Evolutionary conservation across 2,113 vertebrate genomes (phyloP), one percentile per base, ranked within the genome.

Genomic region (Steatornis caripensis): DNA sequence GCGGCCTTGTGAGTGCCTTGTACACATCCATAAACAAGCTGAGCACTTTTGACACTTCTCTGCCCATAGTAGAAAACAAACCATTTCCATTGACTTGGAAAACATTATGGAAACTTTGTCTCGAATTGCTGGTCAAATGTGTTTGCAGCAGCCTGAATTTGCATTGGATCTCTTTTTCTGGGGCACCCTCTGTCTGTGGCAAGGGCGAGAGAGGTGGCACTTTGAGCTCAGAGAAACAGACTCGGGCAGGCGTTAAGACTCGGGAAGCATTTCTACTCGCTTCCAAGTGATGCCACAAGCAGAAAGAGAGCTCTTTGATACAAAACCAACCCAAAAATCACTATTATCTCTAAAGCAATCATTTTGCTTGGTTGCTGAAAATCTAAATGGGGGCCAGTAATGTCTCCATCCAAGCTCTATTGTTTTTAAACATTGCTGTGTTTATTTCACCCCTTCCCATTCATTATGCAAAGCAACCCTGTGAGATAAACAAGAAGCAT

Each of bases 381-480:
- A 93, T 71, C 66, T 75, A 91, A 90, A 70, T 80, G 60, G 32
- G 34, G 39, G 65, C 76, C 72, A 88, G 68, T 24, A 94, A 89
- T 48, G 75, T 61, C 72, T 89, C 84, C 57, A 19, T 70, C 86
- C 66, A 77, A 81, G 66, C 51, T 84, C 74, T 57, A 95, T 94
- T 97, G 93, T 97, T 95, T 95, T 93, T 62, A 91, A 95, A 84
- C 57, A 46, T 55, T 5, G 20, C 84, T 84, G 39, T 91, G 93
- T 95, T 96, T 96, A 85, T 92, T 86, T 93, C 64, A 61, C 53
- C 46, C 92, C 61, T 93, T 88, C 66, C 79, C 82, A 94, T 93
- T 95, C 54, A 57, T 90, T 94, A 96, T 93, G 95, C 68, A 77
- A 94, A 92, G 86, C 87, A 94, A 92, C 80, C 57, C 15, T 92